Conservation (phyloP, 92 coral and sea anemone species). For the Epizoanthus stellaris region DNA sequence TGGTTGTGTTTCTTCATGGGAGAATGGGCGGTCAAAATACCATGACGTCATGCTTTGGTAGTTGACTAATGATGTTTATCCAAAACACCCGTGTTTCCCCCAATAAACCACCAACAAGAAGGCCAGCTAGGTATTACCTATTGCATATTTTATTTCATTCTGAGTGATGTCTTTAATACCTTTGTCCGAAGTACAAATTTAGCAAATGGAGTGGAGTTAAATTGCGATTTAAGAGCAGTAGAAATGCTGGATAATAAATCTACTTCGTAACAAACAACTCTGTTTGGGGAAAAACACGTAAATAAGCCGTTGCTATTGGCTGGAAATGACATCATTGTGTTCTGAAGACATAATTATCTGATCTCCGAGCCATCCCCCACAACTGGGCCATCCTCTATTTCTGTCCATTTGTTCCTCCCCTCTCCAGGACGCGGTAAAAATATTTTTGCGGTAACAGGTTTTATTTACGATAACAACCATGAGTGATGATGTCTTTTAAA, state of each 20-base stretch:
- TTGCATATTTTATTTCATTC: constrained; percentile 1
- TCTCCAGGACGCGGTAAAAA: not conserved
- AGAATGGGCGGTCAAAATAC: constrained; percentile 37
- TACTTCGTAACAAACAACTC: not conserved
- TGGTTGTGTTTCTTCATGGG: constrained; percentile 30
- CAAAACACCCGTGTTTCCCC: constrained; percentile 38
- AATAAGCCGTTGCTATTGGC: constrained; percentile 12
- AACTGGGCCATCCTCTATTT: constrained; percentile 19
- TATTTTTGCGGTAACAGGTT: not conserved
- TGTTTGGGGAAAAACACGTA: not conserved
- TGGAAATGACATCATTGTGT: constrained; percentile 26
- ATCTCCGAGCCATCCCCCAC: constrained; percentile 27
- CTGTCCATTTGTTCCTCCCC: not conserved
- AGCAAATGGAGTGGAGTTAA: not conserved
- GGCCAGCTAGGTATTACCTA: not conserved
- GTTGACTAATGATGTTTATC: constrained; percentile 26
- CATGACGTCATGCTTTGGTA: constrained; percentile 35
- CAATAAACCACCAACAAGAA: constrained; percentile 20
- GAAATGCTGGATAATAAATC: not conserved
- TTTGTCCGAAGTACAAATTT: not conserved
- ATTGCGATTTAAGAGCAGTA: not conserved
- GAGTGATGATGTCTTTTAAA: too few relatives aligned
- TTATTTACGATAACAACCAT: too few relatives aligned
- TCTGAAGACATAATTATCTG: constrained; percentile 30
- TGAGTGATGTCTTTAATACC: not conserved